Percentiles rank a stretch among this genome's conserved stretches.
Evolutionary conservation across 2,113 vertebrate species (phyloP).

Genomic region (Pomatostomus ruficeps): DNA sequence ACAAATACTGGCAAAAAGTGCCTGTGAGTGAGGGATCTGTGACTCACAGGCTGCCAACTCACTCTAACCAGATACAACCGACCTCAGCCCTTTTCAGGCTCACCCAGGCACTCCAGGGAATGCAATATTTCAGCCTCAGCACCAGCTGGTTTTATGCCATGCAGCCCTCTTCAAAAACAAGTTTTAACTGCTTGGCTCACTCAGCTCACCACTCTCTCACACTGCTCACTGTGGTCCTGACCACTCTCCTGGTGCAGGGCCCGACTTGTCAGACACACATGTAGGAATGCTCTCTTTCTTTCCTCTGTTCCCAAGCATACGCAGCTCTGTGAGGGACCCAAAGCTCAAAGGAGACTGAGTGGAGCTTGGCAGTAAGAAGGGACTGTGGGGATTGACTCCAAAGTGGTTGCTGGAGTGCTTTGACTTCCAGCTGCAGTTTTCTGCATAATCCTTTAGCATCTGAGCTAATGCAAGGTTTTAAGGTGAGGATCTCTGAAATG

Average conservation of each 20-base stretch:
- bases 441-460: not conserved
- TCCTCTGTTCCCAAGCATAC: not conserved
- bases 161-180: rapidly evolving
- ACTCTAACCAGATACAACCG: not conserved
- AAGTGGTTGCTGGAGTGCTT: not conserved
- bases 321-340: not conserved
- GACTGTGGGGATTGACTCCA: not conserved
- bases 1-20: not conserved
- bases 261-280: rapidly evolving
- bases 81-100: not conserved
- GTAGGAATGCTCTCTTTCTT: not conserved
- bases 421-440: not conserved
- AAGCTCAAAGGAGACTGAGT: not conserved
- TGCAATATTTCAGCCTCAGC: not conserved
- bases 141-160: not conserved
- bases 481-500: not conserved
- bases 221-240: not conserved
- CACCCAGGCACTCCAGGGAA: not conserved
- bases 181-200: rapidly evolving
- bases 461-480: not conserved
- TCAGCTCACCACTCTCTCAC: rapidly evolving
- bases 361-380: not conserved
- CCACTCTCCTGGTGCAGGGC: not conserved
- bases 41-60: not conserved
- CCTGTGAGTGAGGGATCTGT: not conserved